phyloP scores from a whole-genome alignment of 2,113 vertebrate genomes.

The Protobothrops mucrosquamatus region DNA sequence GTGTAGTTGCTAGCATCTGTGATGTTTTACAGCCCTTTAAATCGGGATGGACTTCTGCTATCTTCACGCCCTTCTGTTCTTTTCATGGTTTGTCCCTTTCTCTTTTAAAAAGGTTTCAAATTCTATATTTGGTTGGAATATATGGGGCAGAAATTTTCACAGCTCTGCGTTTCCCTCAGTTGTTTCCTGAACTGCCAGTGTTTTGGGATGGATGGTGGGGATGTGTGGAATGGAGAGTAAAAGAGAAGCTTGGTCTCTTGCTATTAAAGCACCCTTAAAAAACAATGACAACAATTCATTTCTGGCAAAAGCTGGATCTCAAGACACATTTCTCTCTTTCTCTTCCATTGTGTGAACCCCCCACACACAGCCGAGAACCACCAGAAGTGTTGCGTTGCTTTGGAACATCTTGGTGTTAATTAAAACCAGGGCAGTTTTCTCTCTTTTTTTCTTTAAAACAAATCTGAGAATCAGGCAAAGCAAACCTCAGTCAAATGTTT shows the following conservation, averaged over 20 bases:
- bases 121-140: not conserved
- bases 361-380: constrained; percentile 40
- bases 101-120: not conserved
- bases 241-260: not conserved
- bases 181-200: constrained; percentile 35
- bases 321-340: constrained; percentile 12
- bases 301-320: constrained; percentile 32
- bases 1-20: fast-evolving
- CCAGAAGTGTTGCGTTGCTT: not conserved
- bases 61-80: not conserved
- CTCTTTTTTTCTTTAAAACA: not conserved
- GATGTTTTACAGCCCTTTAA: not conserved
- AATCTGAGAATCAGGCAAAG: constrained; percentile 47
- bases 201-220: not conserved
- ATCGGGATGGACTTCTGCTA: not conserved
- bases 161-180: constrained; percentile 32
- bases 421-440: constrained; percentile 35
- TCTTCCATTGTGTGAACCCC: constrained; percentile 25
- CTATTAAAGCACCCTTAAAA: not conserved
- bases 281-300: not conserved
- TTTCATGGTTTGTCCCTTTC: fast-evolving
- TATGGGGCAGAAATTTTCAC: not conserved
- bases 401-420: constrained; percentile 48
- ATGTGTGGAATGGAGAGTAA: not conserved
- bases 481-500: constrained; percentile 38